A percentile compares a stretch with the other conserved stretches of the same genome.
These are phyloP conservation scores for Drosophila yooni DNA, from an alignment of 2,888 invertebrate species.

Conservation along the genomic window DNA sequence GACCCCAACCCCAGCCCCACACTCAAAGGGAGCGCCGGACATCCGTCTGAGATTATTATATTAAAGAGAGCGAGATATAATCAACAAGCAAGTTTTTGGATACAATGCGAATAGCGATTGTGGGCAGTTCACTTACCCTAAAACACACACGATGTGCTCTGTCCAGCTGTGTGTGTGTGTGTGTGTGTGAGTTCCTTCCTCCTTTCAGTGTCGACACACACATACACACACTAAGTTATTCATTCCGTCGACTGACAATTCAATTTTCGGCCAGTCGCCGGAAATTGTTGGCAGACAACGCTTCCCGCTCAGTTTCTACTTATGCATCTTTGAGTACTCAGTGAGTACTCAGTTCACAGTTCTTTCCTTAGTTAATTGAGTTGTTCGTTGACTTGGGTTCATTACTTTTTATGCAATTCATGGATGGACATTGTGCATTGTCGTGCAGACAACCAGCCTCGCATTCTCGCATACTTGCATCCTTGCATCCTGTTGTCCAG, in stretches of 20 bases:
- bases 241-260: constrained; percentile 60
- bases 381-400: constrained; percentile 56
- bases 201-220: constrained; percentile 8
- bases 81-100: constrained; percentile 51
- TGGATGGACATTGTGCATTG: constrained; percentile 62
- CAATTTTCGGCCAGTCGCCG: constrained; percentile 66
- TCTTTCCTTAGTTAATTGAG: constrained; percentile 67
- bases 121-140: not conserved
- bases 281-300: constrained; percentile 63
- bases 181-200: constrained; percentile 11
- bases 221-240: constrained; percentile 4
- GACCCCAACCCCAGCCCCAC: not conserved
- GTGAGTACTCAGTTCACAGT: not conserved
- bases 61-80: not conserved
- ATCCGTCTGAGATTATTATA: constrained; percentile 43
- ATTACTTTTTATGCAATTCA: constrained; percentile 78
- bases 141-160: constrained; percentile 3
- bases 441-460: constrained; percentile 16
- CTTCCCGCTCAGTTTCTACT: constrained; percentile 58
- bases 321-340: constrained; percentile 51
- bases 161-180: constrained; percentile 39
- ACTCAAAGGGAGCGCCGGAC: constrained; percentile 53
- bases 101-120: constrained; percentile 28
- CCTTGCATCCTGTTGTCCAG: constrained; percentile 69
- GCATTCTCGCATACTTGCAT: not conserved